Percentiles rank a stretch among this genome's conserved stretches.
Conservation (phyloP, 2,888 invertebrate species). For the Crioceris asparagi region DNA sequence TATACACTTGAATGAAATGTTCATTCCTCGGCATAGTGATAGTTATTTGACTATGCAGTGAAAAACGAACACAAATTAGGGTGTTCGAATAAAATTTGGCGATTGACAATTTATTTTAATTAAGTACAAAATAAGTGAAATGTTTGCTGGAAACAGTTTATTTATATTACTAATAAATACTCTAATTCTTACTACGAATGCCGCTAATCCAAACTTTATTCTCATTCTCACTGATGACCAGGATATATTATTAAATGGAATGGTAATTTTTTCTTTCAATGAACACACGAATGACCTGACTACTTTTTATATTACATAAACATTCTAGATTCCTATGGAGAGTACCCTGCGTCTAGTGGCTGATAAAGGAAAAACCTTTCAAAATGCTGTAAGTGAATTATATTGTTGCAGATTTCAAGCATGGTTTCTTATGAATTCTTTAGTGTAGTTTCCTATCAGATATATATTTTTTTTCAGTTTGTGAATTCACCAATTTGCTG, state of each 20-base stretch:
- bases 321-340: slow-evolving; percentile 55
- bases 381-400: slow-evolving; percentile 55
- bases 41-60: no score
- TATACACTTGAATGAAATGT: no score
- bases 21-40: no score
- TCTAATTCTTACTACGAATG: no score
- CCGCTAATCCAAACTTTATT: slow-evolving; percentile 53
- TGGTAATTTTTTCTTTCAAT: slow-evolving; percentile 46
- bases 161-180: no score
- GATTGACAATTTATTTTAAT: no score
- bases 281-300: slow-evolving; percentile 2
- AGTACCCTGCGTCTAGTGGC: slow-evolving; percentile 52
- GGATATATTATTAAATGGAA: slow-evolving; percentile 64
- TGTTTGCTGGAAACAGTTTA: no score
- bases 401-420: background rate
- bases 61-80: no score
- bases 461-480: slow-evolving; percentile 51
- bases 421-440: no score
- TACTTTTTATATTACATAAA: slow-evolving; percentile 46
- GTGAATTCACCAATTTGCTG: slow-evolving; percentile 81
- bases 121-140: no score
- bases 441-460: background rate
- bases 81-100: no score
- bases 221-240: slow-evolving; percentile 79
- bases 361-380: slow-evolving; percentile 55